Conservation (phyloP, 2,113 vertebrate species). For the Misgurnus mizolepis region DNA sequence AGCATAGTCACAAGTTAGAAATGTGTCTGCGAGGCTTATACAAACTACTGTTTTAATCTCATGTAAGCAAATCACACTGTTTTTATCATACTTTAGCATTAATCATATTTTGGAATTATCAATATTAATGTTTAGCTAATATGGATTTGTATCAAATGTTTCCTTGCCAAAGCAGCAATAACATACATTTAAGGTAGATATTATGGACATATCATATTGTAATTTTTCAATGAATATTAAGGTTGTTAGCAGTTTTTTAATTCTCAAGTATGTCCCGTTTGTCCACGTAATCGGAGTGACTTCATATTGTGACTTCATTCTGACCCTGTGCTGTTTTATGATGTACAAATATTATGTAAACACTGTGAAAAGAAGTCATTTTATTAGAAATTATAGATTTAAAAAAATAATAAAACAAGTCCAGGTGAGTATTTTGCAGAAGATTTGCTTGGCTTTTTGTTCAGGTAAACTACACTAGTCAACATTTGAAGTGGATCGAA, state of each 20-base stretch:
- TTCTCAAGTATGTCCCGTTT: not conserved
- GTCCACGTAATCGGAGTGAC: not conserved
- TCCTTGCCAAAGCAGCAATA: slow-evolving; percentile 15
- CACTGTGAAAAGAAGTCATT: slow-evolving; percentile 30
- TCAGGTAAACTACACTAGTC: no score
- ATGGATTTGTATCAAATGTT: not conserved
- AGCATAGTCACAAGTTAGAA: not conserved
- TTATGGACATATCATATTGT: not conserved
- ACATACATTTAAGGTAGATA: not conserved
- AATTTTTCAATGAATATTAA: slow-evolving; percentile 18
- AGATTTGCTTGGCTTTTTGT: no score
- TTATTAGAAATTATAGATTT: slow-evolving; percentile 45
- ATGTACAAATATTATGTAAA: slow-evolving; percentile 34
- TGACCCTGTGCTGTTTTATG: slow-evolving; percentile 28
- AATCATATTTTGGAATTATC: not conserved
- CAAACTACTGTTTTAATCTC: not conserved
- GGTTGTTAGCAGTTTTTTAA: slow-evolving; percentile 1
- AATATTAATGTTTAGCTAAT: not conserved
- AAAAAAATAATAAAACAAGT: slow-evolving; percentile 35
- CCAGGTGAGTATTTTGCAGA: not conserved
- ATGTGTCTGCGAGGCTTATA: slow-evolving; percentile 6
- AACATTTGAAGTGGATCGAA: no score
- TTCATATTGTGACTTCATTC: slow-evolving; percentile 28
- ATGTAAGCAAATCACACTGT: not conserved
- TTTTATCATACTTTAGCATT: not conserved